Percentiles rank a stretch among this genome's conserved stretches.
These are phyloP conservation scores for Pseudobourletiella spinata DNA, from an alignment of 1,140 invertebrate genomes.

Conservation along the genomic window DNA sequence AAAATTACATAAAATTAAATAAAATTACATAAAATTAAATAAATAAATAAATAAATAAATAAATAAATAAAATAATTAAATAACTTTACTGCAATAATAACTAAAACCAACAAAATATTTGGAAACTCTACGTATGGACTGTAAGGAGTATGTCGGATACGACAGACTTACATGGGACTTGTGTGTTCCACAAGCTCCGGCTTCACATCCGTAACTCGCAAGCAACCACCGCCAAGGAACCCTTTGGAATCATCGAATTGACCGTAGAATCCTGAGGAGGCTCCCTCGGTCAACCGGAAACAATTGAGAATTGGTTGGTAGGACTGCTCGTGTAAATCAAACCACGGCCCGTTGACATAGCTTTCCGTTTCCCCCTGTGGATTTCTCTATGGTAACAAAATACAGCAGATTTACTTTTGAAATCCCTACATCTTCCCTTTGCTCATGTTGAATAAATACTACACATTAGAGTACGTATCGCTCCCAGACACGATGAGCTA, in stretches of 20 bases:
- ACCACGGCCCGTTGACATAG: constrained; percentile 39
- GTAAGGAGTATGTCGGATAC: too few species aligned
- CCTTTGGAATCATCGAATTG: constrained; percentile 1
- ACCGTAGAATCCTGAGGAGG: background rate
- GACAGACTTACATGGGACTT: too few species aligned
- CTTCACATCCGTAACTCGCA: too few species aligned
- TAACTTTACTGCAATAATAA: too few species aligned
- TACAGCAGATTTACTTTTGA: background rate
- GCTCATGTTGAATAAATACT: background rate
- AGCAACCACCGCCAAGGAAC: constrained; percentile 24
- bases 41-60: background rate
- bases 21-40: background rate
- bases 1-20: background rate
- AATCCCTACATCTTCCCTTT: background rate
- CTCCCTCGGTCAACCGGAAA: background rate
- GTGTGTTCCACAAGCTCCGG: too few species aligned
- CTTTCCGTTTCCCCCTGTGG: background rate
- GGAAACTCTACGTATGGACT: too few species aligned
- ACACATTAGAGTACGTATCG: too few species aligned
- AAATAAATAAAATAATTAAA: background rate
- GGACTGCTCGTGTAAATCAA: constrained; percentile 46
- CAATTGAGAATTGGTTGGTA: constrained; percentile 45
- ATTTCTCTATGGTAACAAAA: background rate
- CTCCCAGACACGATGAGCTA: background rate
- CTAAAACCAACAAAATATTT: too few species aligned